Conservation (phyloP, 92 coral and sea anemone species). For the Epizoanthus fatuus region DNA sequence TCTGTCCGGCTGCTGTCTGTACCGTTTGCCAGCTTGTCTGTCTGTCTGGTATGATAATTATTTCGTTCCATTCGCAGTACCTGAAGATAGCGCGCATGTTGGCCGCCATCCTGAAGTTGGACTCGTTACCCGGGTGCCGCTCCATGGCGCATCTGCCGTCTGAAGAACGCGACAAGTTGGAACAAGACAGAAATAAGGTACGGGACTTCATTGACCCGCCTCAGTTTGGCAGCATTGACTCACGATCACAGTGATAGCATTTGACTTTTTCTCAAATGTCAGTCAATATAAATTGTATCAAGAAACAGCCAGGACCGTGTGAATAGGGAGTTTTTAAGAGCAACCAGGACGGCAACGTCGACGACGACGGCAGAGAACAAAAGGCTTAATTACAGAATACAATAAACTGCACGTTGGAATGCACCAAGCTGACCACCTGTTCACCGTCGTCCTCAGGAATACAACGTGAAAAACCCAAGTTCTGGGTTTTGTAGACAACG, state of each 20-base stretch:
- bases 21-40: neutral
- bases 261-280: neutral
- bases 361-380: neutral
- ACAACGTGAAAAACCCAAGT: no score
- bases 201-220: neutral
- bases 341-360: no score
- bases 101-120: constrained; percentile 80
- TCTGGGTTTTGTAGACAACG: no score
- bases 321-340: no score
- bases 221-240: neutral
- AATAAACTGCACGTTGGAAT: no score
- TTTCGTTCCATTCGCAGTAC: constrained; percentile 59
- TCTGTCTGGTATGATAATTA: neutral
- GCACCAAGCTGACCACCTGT: no score
- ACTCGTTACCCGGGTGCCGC: constrained; percentile 86
- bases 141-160: constrained; percentile 91
- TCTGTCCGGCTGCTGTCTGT: neutral
- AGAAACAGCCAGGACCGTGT: no score
- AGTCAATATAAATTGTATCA: no score
- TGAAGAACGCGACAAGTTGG: constrained; percentile 89
- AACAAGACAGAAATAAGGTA: constrained; percentile 88
- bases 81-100: constrained; percentile 83
- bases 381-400: neutral
- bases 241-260: neutral
- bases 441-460: no score